Evolutionary conservation across 2,888 invertebrate species (phyloP).

Genomic region (Lobophora halterata): DNA sequence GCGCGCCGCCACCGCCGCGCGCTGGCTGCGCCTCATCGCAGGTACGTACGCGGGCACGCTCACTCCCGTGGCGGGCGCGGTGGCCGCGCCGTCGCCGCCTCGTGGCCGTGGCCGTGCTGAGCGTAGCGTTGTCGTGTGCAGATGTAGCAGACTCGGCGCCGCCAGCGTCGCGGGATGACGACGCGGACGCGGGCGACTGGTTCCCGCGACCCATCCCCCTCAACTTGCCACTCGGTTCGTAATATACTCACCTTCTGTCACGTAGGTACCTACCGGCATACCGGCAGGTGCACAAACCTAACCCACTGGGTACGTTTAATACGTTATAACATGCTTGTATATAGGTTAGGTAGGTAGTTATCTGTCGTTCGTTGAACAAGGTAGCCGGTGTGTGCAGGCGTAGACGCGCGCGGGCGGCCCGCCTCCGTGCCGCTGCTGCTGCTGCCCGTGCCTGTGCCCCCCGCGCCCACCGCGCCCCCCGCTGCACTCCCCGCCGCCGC

Average conservation of each 20-base stretch:
- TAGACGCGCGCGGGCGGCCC: constrained; percentile 18
- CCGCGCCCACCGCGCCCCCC: constrained; percentile 1
- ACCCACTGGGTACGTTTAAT: no score
- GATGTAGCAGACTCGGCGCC: no score
- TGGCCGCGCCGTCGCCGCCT: no score
- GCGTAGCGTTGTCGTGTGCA: no score
- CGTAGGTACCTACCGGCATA: no score
- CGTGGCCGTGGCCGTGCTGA: no score
- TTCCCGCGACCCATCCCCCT: constrained; percentile 35
- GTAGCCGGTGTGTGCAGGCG: constrained; percentile 19
- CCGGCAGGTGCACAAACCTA: no score
- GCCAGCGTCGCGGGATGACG: no score
- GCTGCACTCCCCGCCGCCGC: background rate
- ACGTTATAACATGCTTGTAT: background rate
- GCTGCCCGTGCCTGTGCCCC: constrained; percentile 47
- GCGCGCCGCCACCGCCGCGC: constrained; percentile 22
- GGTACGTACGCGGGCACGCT: constrained; percentile 28
- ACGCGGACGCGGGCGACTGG: constrained; percentile 28
- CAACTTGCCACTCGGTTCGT: constrained; percentile 36
- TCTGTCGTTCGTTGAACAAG: background rate
- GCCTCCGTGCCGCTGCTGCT: constrained; percentile 43
- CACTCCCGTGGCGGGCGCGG: no score
- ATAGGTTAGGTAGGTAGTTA: background rate
- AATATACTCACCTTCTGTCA: background rate
- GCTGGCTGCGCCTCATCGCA: constrained; percentile 33